Evolutionary conservation across 2,797 vertebrate species (phyloP).

Genomic region (Typhlichthys eigenmanni): DNA sequence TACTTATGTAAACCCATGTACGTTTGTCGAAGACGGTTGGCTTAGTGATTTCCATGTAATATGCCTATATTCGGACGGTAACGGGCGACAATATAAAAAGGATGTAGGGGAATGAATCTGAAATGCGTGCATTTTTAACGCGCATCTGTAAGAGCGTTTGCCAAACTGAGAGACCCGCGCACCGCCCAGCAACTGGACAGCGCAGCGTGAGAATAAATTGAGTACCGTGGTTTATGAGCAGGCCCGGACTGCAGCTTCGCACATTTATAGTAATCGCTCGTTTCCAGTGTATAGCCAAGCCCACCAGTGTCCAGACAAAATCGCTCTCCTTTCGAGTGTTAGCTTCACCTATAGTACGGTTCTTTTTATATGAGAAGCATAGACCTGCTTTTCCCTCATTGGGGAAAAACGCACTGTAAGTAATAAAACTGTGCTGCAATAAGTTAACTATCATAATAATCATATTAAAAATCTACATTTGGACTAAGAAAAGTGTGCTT

Average conservation of each 20-base stretch:
- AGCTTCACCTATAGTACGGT: no score
- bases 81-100: slow-evolving; percentile 7
- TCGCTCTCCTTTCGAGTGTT: no score
- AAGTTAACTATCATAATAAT: no score
- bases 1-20: no score
- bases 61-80: not conserved
- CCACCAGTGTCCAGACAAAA: not conserved
- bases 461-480: no score
- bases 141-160: slow-evolving; percentile 39
- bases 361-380: no score
- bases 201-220: slow-evolving; percentile 29
- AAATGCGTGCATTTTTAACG: slow-evolving; percentile 7
- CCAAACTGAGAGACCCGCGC: not conserved
- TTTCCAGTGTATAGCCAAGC: slow-evolving; percentile 6
- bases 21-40: no score
- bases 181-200: not conserved
- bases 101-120: slow-evolving; percentile 37
- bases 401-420: not conserved
- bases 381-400: no score
- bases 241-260: slow-evolving; percentile 50
- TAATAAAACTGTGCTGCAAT: no score
- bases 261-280: slow-evolving; percentile 28
- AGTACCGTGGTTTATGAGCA: slow-evolving; percentile 38
- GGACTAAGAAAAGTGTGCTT: no score
- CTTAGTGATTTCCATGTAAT: no score